phyloP scores from a whole-genome alignment of 92 coral and sea anemone genomes.

The Bergia puertoricense region DNA sequence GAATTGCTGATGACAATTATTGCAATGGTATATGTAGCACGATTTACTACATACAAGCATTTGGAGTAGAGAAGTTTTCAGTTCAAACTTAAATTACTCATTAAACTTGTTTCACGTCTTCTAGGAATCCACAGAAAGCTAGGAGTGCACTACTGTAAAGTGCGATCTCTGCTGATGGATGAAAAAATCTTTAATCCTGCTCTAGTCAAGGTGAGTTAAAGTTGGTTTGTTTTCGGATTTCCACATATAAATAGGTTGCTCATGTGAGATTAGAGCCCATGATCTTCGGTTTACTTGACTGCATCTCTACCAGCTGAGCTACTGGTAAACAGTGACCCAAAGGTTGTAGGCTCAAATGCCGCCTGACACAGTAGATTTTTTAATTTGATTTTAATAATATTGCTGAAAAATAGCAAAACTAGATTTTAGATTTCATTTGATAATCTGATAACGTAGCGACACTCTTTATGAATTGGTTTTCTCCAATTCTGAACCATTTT shows the following conservation, averaged over 20 bases:
- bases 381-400: too few species aligned
- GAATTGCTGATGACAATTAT: background rate
- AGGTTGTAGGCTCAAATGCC: too few species aligned
- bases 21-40: background rate
- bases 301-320: too few species aligned
- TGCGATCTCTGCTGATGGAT: slow-evolving; percentile 92
- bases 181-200: slow-evolving; percentile 86
- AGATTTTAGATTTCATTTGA: too few species aligned
- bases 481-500: too few species aligned
- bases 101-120: background rate
- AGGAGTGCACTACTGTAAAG: slow-evolving; percentile 89
- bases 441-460: too few species aligned
- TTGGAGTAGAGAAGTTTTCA: background rate
- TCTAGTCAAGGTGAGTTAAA: slow-evolving; percentile 68
- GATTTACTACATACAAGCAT: background rate
- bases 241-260: background rate
- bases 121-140: slow-evolving; percentile 89
- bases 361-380: too few species aligned
- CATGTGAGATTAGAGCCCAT: too few species aligned
- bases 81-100: background rate
- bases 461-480: too few species aligned
- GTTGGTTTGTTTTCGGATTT: background rate
- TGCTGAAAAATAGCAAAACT: too few species aligned
- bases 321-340: too few species aligned
- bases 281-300: too few species aligned